phyloP scores from a whole-genome alignment of 2,113 vertebrate genomes.

The Mobula hypostoma region DNA sequence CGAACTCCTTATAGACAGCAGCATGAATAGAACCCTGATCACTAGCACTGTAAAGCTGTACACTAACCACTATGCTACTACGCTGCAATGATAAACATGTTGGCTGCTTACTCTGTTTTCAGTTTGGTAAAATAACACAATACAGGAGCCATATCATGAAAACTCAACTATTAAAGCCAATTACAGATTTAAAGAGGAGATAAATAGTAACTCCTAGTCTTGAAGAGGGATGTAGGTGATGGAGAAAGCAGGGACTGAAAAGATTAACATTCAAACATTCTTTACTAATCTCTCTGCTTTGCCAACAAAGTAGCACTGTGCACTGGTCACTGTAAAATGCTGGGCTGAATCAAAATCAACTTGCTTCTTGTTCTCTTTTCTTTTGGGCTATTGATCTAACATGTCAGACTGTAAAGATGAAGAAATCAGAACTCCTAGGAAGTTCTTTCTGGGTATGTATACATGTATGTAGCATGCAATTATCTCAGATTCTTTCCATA shows the following conservation, averaged over 20 bases:
- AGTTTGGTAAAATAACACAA: background rate
- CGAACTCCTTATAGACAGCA: too few relatives aligned
- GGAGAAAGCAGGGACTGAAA: background rate
- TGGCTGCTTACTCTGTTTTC: background rate
- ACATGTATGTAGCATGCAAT: constrained; percentile 13
- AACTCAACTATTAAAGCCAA: background rate
- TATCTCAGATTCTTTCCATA: too few relatives aligned
- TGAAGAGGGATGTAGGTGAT: too few relatives aligned
- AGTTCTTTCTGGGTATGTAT: constrained; percentile 92
- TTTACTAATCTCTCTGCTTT: background rate
- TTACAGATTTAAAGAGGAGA: background rate
- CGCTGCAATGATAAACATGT: too few relatives aligned
- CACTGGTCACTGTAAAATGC: background rate
- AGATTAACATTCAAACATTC: background rate
- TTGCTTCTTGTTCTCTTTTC: constrained; percentile 45
- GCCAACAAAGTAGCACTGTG: background rate
- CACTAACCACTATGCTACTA: too few relatives aligned
- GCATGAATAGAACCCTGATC: too few relatives aligned
- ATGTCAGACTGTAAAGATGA: constrained; percentile 92
- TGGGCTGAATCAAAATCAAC: constrained; percentile 30
- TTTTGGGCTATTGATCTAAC: constrained; percentile 53
- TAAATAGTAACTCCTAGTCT: background rate
- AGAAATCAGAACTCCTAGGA: constrained; percentile 81
- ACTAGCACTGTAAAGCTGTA: too few relatives aligned
- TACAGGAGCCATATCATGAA: background rate